Base-by-base conservation (phyloP, 1,140 invertebrate genomes). In the Drosophila trapezifrons region DNA sequence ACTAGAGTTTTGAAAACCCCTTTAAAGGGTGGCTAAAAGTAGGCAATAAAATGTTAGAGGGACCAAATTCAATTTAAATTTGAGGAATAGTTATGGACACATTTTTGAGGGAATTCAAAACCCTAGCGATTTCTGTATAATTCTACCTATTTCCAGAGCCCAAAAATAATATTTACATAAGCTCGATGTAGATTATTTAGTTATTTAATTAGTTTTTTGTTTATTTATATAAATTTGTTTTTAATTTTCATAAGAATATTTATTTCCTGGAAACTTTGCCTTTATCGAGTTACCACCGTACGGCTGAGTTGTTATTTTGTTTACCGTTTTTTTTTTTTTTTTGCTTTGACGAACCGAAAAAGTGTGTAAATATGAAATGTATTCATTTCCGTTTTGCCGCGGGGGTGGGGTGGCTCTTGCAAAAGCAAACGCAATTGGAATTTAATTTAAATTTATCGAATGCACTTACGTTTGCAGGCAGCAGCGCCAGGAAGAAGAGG, bases 401-500 rank as follows among this genome's bases (percentile, higher is more conserved):
- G 13, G 49, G 49, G 17, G 29, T 35, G 49, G 49, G 17, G 29
- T 35, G 32, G 38, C 38, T 17, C 38, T 40, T 25, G 27, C 47
- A 8, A 35, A 35, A 17, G 42, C 42, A 43, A 12, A 45, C 42
- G 49, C 29, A 54, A 54, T 54, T 37, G 51, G 32, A 54, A 54
- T 54, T 54, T 54, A 37, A 54, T 54, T 54, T 54, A 37, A 35
- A 65, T 49, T 47, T 63, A 67, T 42, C 43, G 45, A 60, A 17
- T 29, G 56, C 60, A 69, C 65, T 69, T 66, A 69, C 65, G 62
- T 69, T 66, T 22, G 65, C 20, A 43, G 65, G 65, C 46, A 70
- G 67, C 40, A 70, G 43, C 15, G 35, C 25, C 40, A 56, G 43
- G 8, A 57, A 37, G 47, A 71, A 25, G 40, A 43, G 18, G 32